These are phyloP conservation scores for Meandrina meandrites DNA, from an alignment of 92 coral and sea anemone genomes.

Conservation along the genomic window DNA sequence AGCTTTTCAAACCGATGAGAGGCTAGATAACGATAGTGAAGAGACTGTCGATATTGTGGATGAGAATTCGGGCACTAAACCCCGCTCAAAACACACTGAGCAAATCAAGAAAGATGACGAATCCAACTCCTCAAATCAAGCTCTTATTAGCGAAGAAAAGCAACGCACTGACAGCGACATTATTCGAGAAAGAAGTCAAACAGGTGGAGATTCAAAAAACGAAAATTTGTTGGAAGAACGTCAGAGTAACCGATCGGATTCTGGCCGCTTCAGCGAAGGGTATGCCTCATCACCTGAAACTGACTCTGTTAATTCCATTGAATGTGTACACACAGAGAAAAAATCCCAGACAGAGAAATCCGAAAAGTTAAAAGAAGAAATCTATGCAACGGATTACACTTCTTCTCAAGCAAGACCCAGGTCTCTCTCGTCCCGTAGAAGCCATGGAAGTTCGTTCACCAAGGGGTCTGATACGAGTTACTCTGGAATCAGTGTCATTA, in stretches of 20 bases:
- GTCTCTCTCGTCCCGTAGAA: neutral
- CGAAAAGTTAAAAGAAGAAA: neutral
- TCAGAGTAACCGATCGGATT: conserved; percentile 26
- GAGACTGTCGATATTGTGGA: neutral
- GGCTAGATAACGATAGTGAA: neutral
- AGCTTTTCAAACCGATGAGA: conserved; percentile 18
- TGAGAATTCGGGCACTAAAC: neutral
- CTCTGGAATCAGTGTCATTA: conserved; percentile 25
- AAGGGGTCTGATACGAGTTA: conserved; percentile 14
- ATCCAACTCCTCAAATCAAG: conserved; percentile 37
- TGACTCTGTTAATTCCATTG: conserved; percentile 9
- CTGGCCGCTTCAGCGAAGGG: conserved; percentile 34
- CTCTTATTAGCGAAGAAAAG: conserved; percentile 12
- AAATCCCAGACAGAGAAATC: neutral
- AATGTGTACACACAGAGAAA: neutral
- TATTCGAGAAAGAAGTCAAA: neutral
- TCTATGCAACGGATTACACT: neutral
- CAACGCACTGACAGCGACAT: neutral
- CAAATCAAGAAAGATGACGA: neutral
- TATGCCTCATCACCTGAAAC: conserved; percentile 44
- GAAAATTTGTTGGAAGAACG: conserved; percentile 24
- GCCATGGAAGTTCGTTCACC: conserved; percentile 7
- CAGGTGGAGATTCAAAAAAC: neutral
- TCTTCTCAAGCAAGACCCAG: neutral
- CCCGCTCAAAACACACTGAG: neutral